Base-by-base conservation (phyloP, 1,140 invertebrate species). In the Wiebesia pumilae region DNA sequence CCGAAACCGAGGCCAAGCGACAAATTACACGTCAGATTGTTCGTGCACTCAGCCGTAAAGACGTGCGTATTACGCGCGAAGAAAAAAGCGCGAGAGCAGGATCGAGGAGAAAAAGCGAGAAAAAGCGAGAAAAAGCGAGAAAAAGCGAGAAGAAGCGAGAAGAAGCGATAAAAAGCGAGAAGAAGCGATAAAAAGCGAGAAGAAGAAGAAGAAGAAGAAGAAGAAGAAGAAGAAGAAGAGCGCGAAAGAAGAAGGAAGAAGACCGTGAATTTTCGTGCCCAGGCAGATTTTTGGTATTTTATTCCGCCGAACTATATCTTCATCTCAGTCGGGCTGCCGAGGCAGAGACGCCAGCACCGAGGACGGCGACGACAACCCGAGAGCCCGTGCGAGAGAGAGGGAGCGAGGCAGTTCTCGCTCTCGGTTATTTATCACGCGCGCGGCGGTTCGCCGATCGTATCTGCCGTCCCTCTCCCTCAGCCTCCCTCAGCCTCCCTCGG, bases 361-460 rank as follows among this genome's bases (percentile, higher is more conserved):
- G 19, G 71, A 73, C 19, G 38, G 35, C 35, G 35, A 58, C 43
- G 54, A 58, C 12, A 58, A 21, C 7, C 12, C 10, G 43, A 33
- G 69, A 24, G 82, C 69, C 67, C 14, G 67, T 51, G 54, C 69
- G 69, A 77, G 69, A 79, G 80, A 69, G 38, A 30, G 40, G n/a
- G 65, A 54, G 78, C 9, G 30, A 65, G 67, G 38, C 33, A 65
- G 78, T n/a, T n/a, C 33, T 43, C 81, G 88, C 83, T 86, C 90
- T 91, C 89, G 89, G 90, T 93, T 92, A 93, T 92, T 92, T 91
- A 92, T 92, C 91, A 92, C 90, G 90, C 90, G 90, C 89, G 87
- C 90, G 90, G 90, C 85, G 90, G 88, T 90, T 90, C 88, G 88
- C 89, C 89, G 91, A 89, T 91, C 91, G 90, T 89, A 91, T 91